These are phyloP conservation scores for Alethe castanea DNA, from an alignment of 2,113 vertebrate genomes.

Conservation along the genomic window DNA sequence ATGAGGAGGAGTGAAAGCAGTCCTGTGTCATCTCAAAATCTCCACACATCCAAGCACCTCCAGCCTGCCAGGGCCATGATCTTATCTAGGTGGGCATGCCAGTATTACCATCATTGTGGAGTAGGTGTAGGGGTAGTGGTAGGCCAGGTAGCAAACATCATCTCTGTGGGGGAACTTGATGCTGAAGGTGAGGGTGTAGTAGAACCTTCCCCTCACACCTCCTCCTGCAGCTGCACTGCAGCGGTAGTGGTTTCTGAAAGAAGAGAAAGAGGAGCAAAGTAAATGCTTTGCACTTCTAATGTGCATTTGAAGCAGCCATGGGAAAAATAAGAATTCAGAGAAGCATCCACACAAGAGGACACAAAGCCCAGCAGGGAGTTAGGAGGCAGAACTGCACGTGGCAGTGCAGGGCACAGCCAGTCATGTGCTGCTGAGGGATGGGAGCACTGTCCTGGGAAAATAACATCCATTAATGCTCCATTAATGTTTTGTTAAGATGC, in stretches of 20 bases:
- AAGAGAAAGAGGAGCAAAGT: background rate
- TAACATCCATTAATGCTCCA: background rate
- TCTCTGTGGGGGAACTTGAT: conserved; percentile 84
- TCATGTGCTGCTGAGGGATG: background rate
- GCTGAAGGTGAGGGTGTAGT: conserved; percentile 86
- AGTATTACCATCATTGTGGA: conserved; percentile 83
- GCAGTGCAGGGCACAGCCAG: background rate
- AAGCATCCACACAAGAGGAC: background rate
- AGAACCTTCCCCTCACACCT: conserved; percentile 53
- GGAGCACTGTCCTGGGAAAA: background rate
- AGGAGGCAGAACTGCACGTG: background rate
- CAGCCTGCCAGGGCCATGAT: background rate
- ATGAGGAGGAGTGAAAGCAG: background rate
- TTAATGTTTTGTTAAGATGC: background rate
- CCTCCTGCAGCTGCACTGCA: background rate
- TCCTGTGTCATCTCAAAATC: background rate
- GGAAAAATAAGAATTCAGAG: background rate
- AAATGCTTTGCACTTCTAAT: background rate
- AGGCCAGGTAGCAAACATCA: conserved; percentile 91
- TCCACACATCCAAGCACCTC: background rate
- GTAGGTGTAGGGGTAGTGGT: conserved; percentile 94
- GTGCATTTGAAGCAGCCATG: background rate
- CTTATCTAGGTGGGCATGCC: background rate
- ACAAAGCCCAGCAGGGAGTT: background rate
- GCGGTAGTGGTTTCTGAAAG: conserved; percentile 83